Base-by-base conservation (phyloP, 2,888 invertebrate species). In the Corythucha ciliata region DNA sequence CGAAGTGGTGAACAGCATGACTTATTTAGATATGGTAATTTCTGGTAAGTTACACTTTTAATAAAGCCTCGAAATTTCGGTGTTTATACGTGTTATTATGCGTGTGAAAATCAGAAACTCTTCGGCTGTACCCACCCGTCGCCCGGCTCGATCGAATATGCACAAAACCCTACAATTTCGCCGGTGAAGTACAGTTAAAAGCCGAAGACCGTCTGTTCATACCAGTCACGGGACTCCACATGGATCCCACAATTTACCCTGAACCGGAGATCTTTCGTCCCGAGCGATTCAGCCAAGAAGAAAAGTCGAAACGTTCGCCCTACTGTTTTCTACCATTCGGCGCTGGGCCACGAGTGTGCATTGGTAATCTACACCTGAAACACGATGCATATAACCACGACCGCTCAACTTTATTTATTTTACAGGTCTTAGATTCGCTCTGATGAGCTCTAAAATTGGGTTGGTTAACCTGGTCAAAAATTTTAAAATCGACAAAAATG, bases 241-340 rank as follows among this genome's bases (percentile, higher is more conserved):
- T 74, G 65, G 78, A 79, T 62, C 73, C 76, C 0, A 70, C 74
- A 1, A 69, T 74, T 59, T 79, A 75, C 58, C 74, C 76, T 0
- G 70, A 81, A 7, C 81, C 81, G 1, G 70, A 76, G 1, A 69
- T 70, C 34, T 80, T 80, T 54, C 70, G 74, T 45, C 80, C 80
- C 0, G 76, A 79, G 26, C 69, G 79, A 54, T 80, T 79, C 64
- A 64, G 69, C 0, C 66, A 70, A 2, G 73, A 74, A 52, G 73
- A 73, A 26, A 76, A 74, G 57, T 69, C 72, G 0, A 69, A 69
- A 33, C 64, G 77, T 36, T 74, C 76, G 33, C 71, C 71, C 0
- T 74, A 71, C 57, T 69, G 72, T 48, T 74, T 72, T 71, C 69
- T 75, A 67, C 74, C 76, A 1, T 77, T 76, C 63, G 76, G 76